Conservation (phyloP, 2,113 vertebrate species). For the Anarrhichthys ocellatus region DNA sequence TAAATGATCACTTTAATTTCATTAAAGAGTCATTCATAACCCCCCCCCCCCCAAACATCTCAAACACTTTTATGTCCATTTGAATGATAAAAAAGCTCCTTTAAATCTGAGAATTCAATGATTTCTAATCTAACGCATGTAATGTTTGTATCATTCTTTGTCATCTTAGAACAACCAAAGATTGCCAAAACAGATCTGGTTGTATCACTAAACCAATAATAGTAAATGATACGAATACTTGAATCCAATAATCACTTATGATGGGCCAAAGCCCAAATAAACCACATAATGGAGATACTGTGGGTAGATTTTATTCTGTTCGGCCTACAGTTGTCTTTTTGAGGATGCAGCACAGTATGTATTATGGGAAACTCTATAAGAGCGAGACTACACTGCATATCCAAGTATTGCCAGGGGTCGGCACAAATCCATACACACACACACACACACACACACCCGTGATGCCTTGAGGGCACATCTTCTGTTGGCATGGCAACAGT, state of each 20-base stretch:
- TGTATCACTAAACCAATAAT: background rate
- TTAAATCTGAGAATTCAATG: background rate
- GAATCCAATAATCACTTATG: background rate
- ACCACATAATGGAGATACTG: background rate
- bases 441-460: background rate
- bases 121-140: background rate
- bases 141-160: background rate
- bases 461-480: slow-evolving; percentile 16
- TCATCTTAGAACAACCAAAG: background rate
- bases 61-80: background rate
- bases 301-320: background rate
- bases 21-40: background rate
- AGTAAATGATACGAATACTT: background rate
- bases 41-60: background rate
- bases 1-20: background rate
- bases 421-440: background rate
- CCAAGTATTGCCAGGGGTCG: slow-evolving; percentile 6
- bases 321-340: background rate
- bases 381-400: background rate
- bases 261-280: background rate
- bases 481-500: slow-evolving; percentile 72
- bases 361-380: background rate
- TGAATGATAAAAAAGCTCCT: background rate
- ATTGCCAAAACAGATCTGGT: background rate
- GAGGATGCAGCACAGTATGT: background rate